Evolutionary conservation across 2,888 invertebrate genomes (phyloP), one percentile per base, ranked within the genome.

Genomic region (Tenthredo amoena): DNA sequence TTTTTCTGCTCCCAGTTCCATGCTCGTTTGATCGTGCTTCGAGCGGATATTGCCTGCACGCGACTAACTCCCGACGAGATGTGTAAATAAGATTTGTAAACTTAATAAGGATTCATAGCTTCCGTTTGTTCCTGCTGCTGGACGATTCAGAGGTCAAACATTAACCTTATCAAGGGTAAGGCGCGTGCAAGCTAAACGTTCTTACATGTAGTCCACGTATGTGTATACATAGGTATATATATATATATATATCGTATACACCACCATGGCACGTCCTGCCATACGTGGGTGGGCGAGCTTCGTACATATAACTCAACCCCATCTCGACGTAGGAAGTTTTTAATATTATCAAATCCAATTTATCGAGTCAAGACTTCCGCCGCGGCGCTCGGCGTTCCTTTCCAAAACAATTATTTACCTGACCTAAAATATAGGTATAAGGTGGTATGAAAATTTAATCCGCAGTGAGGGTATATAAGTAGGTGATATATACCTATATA

Each of bases 91-190:
- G 89, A 90, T 90, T 89, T 86, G 86, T 87, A 87, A 88, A 91
- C 90, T 90, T 90, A 90, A 91, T 90, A 90, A 89, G 90, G 91
- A 91, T 90, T 88, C 88, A 90, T 89, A 88, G 88, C 88, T 90
- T 90, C 90, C 89, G 90, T 87, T 87, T 77, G 82, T 71, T 43
- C 55, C 50, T 50, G 62, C 71, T 37, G 58, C 72, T 15, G 43
- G 55, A 31, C 50, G 34, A 55, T 77, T 77, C 77, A 55, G 77
- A 77, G 77, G 47, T 77, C 77, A 77, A 77, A 47, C 72, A 71
- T 47, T 50, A 65, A 68, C 18, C 72, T 84, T 74, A 74, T 77
- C 55, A 55, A 55, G 55, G 74, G 55, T 18, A 9, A 50, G 50
- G 77, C 77, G 34, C 77, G 77, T 77, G 77, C 77, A 77, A 55